Base-by-base conservation (phyloP, 1,140 invertebrate genomes). In the Sinonovacula constricta region DNA sequence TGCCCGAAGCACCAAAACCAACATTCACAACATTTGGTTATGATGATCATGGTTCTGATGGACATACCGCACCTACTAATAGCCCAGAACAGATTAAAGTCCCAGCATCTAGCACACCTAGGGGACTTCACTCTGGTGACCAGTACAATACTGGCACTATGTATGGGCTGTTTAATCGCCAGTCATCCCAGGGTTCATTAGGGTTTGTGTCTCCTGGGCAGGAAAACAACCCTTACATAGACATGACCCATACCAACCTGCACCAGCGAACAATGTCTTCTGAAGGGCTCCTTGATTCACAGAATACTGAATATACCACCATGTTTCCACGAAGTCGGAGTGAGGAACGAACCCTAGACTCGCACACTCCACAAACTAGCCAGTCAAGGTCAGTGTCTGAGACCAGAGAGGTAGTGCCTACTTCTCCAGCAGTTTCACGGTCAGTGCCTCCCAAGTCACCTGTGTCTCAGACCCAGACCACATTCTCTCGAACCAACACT, bases 11-110 rank as follows among this genome's bases (percentile, higher is more conserved):
- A 24, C 67, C 63, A 66, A 72, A 67, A 30, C 83, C 83, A 53
- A 82, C 83, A 45, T 84, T 84, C 53, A 81, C 83, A 53, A 84
- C 83, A 31, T 84, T 84, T 65, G 83, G 83, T 1, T 84, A 84
- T 69, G 70, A 74, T 22, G 79, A 80, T 28, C 26, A 28, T 24
- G 62, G 14, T 7, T 18, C 56, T 5, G 45, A 54, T 15, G 24
- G 30, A 31, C 10, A 28, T 26, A 22, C 59, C 7, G 12, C 22
- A 34, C 49, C 70, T 7, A n/a, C 60, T 24, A 74, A 66, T 59
- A 62, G 51, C 49, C 54, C 51, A 14, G 69, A 78, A 45, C 66
- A 76, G 18, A 34, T 66, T 4, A 54, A 36, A 30, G 59, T 65
- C 18, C 39, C 31, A 14, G 34, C 22, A 22, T 49, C 34, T 14